Base-by-base conservation (phyloP, 2,113 vertebrate species). In the Herpetotheres cachinnans region DNA sequence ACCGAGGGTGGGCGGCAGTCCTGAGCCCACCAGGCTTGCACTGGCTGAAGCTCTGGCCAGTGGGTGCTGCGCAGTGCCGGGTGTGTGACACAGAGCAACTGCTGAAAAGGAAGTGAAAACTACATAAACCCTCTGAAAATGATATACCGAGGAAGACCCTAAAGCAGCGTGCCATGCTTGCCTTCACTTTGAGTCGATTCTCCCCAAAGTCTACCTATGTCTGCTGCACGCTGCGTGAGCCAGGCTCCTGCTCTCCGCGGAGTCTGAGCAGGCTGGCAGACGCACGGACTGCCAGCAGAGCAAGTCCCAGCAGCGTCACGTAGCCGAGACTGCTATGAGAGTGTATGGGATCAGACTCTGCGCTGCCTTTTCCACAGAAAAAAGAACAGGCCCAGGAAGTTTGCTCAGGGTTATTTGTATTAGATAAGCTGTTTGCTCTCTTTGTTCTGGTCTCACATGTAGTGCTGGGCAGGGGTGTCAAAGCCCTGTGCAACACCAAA, bases 401-500 rank as follows among this genome's bases (percentile, higher is more conserved):
- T 95, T 95, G 89, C 93, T 85, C 46, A 44, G 86, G 46, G 71
- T 74, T 97, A 72, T 97, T 95, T 97, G 84, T 47, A 30, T 72
- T 93, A 97, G 97, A 97, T 97, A 97, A 96, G 94, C 84, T 38
- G 62, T 47, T 82, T 85, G 93, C 73, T 95, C 38, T 25, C 94
- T 91, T 90, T 91, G 93, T 94, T 95, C 95, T 29, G 49, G 59
- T 55, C 83, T 49, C 17, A 2, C 34, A 90, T 6, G 42, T 46
- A 20, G 52, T 9, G 44, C 69, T 67, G 82, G 69, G 80, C 61
- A 84, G 49, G 80, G 34, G 52, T 6, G n/a, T 42, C 15, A 52
- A 49, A 82, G 65, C 47, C 40, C 67, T 21, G 2, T 4, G 52
- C 52, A 52, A 81, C 0, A 0, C 85, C 90, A 90, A 71, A 82